These are phyloP conservation scores for Euproctis similis DNA, from an alignment of 2,888 invertebrate genomes.

Conservation along the genomic window DNA sequence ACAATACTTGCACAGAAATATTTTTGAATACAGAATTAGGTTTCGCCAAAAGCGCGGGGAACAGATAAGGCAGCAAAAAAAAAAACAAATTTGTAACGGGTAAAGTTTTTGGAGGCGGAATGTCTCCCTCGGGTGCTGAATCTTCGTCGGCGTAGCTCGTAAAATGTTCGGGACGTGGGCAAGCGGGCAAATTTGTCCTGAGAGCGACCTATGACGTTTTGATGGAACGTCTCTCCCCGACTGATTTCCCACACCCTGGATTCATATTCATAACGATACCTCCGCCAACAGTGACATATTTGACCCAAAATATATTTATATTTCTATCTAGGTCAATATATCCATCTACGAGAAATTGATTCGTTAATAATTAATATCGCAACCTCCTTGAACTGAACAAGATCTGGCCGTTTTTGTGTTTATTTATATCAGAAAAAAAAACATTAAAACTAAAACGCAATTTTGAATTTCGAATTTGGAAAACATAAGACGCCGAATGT, in stretches of 20 bases:
- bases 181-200: constrained; percentile 73
- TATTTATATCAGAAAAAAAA: constrained; percentile 25
- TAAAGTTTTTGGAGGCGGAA: constrained; percentile 76
- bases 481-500: constrained; percentile 46
- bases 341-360: constrained; percentile 33
- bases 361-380: constrained; percentile 29
- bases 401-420: constrained; percentile 29
- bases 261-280: constrained; percentile 72
- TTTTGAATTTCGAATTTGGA: constrained; percentile 27
- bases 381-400: constrained; percentile 19
- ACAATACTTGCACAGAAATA: constrained; percentile 76
- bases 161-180: constrained; percentile 75
- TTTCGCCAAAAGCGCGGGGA: constrained; percentile 73
- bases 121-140: constrained; percentile 75
- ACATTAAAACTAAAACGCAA: constrained; percentile 44
- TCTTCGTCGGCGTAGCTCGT: constrained; percentile 73
- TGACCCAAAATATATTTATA: constrained; percentile 43
- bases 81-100: constrained; percentile 77
- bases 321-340: constrained; percentile 35
- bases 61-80: constrained; percentile 74
- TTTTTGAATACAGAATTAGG: constrained; percentile 77
- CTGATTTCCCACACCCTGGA: constrained; percentile 67
- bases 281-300: constrained; percentile 48
- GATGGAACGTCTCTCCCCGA: constrained; percentile 70
- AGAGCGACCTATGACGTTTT: constrained; percentile 75